Conservation (phyloP, 2,797 vertebrate species). For the Arremon brunneinucha region DNA sequence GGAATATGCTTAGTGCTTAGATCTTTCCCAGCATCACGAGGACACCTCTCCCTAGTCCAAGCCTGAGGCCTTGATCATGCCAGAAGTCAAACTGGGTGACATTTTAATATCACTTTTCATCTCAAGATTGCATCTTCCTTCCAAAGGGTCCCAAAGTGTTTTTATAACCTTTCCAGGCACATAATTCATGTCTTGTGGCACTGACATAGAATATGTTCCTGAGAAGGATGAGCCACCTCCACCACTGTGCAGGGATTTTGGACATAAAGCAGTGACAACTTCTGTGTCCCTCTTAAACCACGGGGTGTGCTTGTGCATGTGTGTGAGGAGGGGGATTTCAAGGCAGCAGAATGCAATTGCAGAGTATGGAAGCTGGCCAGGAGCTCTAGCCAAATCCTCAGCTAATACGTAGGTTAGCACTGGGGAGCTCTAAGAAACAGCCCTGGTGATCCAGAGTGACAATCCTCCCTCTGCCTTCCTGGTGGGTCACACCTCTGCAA, state of each 20-base stretch:
- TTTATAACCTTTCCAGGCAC: conserved; percentile 18
- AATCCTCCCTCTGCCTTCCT: not conserved
- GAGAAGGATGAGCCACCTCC: not conserved
- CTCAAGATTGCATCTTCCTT: conserved; percentile 25
- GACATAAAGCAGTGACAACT: not conserved
- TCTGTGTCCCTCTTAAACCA: not conserved
- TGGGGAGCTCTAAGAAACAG: not conserved
- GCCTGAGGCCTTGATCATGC: not conserved
- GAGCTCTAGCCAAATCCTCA: not conserved
- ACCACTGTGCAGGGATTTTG: not conserved
- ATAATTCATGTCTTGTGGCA: not conserved
- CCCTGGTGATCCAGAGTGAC: not conserved
- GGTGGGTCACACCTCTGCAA: not conserved
- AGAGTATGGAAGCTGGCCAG: not conserved
- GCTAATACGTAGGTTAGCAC: not conserved
- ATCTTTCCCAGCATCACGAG: not conserved
- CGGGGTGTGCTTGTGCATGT: not conserved
- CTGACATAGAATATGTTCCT: not conserved
- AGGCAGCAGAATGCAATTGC: not conserved
- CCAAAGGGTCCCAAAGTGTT: conserved; percentile 8
- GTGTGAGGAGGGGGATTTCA: not conserved
- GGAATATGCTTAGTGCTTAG: conserved; percentile 17
- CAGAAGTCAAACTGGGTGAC: not conserved
- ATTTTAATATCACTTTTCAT: conserved; percentile 52
- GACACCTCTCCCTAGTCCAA: not conserved